Percentiles rank a stretch among this genome's conserved stretches.
Evolutionary conservation across 30 jellyfish, hydroid and myxozoan species (phyloP).

Genomic region (Hydra vulgaris): DNA sequence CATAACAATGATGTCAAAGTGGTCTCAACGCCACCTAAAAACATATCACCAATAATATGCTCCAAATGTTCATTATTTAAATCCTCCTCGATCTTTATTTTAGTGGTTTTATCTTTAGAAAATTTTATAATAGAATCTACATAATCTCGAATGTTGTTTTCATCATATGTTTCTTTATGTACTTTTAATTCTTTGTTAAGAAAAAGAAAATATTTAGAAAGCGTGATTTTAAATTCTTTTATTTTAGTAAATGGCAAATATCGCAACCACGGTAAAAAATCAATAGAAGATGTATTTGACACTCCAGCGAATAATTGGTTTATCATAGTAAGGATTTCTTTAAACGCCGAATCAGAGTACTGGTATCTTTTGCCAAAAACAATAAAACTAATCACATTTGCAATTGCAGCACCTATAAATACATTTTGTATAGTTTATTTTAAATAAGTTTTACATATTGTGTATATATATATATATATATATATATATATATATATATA

Average conservation of each 20-base stretch:
- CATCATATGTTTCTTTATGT: conserved; percentile 41
- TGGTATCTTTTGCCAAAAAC: conserved; percentile 49
- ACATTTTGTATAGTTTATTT: too few species aligned
- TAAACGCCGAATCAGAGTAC: conserved; percentile 39
- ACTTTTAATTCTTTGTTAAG: conserved; percentile 21
- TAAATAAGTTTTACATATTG: neutral
- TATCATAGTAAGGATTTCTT: conserved; percentile 25
- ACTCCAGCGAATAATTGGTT: conserved; percentile 31
- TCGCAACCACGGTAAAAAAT: conserved; percentile 66
- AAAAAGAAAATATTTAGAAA: neutral
- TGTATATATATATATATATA: too few species aligned
- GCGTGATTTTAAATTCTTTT: conserved; percentile 27
- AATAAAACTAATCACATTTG: conserved; percentile 46
- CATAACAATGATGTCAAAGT: conserved; percentile 52
- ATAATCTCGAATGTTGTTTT: conserved; percentile 48
- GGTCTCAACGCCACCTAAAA: conserved; percentile 63
- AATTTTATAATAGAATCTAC: conserved; percentile 43
- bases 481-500: too few species aligned
- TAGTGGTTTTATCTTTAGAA: conserved; percentile 13
- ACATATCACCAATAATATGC: conserved; percentile 36
- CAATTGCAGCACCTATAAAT: conserved; percentile 43
- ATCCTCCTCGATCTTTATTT: neutral
- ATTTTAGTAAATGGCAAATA: conserved; percentile 48
- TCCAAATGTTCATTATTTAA: conserved; percentile 33
- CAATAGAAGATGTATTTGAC: conserved; percentile 31